A percentile compares a stretch with the other conserved stretches of the same genome.
Conservation (phyloP, 2,888 invertebrate genomes). For the Loripinus fragilis region DNA sequence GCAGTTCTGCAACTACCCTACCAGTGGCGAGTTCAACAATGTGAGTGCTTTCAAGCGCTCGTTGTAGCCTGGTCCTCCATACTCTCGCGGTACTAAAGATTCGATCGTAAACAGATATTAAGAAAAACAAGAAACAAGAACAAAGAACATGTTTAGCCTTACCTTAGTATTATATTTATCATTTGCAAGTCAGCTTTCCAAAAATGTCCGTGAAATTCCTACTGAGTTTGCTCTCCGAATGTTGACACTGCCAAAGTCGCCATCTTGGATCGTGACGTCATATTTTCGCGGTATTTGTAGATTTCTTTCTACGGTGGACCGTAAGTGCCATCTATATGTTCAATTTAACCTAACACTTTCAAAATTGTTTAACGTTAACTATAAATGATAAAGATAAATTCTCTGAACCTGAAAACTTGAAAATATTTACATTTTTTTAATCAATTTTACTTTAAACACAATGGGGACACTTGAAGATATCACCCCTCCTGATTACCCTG, state of each 20-base stretch:
- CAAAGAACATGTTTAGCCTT: too few relatives aligned
- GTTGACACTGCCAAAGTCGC: background rate
- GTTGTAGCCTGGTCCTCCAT: too few relatives aligned
- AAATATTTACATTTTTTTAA: background rate
- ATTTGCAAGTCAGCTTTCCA: too few relatives aligned
- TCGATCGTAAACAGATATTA: too few relatives aligned
- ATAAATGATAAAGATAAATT: background rate
- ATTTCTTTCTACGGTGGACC: background rate
- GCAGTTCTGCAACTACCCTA: too few relatives aligned
- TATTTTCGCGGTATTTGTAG: background rate
- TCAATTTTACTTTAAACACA: conserved; percentile 8
- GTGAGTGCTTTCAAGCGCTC: too few relatives aligned
- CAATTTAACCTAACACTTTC: background rate
- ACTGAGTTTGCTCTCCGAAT: too few relatives aligned
- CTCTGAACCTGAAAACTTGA: background rate
- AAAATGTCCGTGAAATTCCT: too few relatives aligned
- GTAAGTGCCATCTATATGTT: background rate
- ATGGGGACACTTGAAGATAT: conserved; percentile 27
- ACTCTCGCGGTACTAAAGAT: too few relatives aligned
- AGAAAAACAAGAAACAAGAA: too few relatives aligned
- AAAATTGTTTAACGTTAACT: background rate
- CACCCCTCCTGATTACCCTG: conserved; percentile 19
- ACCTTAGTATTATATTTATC: too few relatives aligned
- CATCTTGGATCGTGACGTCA: conserved; percentile 5
- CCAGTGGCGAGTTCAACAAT: too few relatives aligned